Conservation (phyloP, 2,113 vertebrate genomes). For the Nansenia antarctica region DNA sequence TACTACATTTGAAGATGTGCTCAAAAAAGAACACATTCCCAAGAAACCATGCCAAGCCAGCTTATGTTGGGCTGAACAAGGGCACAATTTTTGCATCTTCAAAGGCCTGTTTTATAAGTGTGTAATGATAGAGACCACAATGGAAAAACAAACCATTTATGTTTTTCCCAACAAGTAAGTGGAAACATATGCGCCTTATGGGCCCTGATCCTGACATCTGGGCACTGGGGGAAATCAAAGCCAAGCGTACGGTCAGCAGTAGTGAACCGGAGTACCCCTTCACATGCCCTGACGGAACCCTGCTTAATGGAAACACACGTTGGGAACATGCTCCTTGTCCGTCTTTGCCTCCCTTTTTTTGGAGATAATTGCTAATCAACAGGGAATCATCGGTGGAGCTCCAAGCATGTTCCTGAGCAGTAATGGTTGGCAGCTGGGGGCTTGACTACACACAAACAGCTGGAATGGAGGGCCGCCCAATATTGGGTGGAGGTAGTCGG, state of each 20-base stretch:
- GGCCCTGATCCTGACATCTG: conserved; percentile 72
- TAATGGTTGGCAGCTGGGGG: conserved; percentile 70
- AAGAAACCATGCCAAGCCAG: conserved; percentile 52
- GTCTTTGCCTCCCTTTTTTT: conserved; percentile 43
- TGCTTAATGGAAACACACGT: conserved; percentile 58
- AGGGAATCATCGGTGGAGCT: conserved; percentile 55
- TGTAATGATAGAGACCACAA: conserved; percentile 73
- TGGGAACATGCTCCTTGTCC: conserved; percentile 50
- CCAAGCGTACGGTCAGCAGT: conserved; percentile 57
- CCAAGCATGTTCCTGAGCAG: conserved; percentile 45
- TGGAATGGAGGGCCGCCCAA: conserved; percentile 44
- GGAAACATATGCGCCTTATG: not conserved
- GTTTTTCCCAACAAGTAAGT: conserved; percentile 50
- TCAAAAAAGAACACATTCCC: conserved; percentile 65
- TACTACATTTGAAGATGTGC: conserved; percentile 34
- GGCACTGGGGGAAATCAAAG: conserved; percentile 63
- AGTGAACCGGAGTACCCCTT: conserved; percentile 62
- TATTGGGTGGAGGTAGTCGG: conserved; percentile 49
- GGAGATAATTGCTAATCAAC: conserved; percentile 75
- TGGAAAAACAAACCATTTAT: conserved; percentile 78
- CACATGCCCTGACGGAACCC: conserved; percentile 55
- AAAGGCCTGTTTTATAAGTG: conserved; percentile 75
- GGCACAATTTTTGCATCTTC: conserved; percentile 74
- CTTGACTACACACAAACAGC: conserved; percentile 57
- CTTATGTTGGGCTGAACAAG: conserved; percentile 62